Evolutionary conservation across 2,797 vertebrate species (phyloP), one percentile per base, ranked within the genome.

Genomic region (Coranthus polyacanthus): DNA sequence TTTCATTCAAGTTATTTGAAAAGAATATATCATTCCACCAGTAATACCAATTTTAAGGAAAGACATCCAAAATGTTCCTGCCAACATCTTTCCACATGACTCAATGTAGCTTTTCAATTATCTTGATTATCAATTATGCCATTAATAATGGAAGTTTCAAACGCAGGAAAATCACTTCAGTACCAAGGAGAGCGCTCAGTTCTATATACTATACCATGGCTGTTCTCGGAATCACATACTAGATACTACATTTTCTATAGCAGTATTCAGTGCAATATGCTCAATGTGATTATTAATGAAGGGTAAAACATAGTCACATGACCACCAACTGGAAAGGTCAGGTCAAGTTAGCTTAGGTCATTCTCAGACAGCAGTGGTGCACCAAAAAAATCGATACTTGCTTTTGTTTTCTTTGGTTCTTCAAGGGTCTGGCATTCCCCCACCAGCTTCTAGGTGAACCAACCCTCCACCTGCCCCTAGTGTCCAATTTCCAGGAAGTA

Each of bases 401-500:
- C n/a, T n/a, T n/a, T n/a, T n/a, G n/a, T n/a, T n/a, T n/a, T n/a
- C n/a, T n/a, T n/a, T 50, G 70, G 38, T 74, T 66, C 47, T 75
- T 49, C 36, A 41, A 24, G 75, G 65, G 72, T 50, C 42, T 34
- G 36, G 54, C 57, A 69, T 66, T 37, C 57, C 74, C 63, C 66
- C 43, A 53, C 83, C 80, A 86, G 81, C 85, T 83, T 87, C 59
- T 83, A 32, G 64, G 52, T 84, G 85, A 90, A 85, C 89, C 64
- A 79, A 83, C 64, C 62, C 62, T 74, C 51, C 50, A 75, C 71
- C 71, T 75, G 38, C 70, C 73, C 75, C 57, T 45, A 59, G 70
- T 77, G 70, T 83, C 63, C 75, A 46, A 59, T 88, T 93, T 93
- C 91, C 85, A 85, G 83, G 89, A 93, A 92, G 78, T 62, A 47